Base-by-base conservation (phyloP, 2,113 vertebrate species). In the Chionodraco myersi region DNA sequence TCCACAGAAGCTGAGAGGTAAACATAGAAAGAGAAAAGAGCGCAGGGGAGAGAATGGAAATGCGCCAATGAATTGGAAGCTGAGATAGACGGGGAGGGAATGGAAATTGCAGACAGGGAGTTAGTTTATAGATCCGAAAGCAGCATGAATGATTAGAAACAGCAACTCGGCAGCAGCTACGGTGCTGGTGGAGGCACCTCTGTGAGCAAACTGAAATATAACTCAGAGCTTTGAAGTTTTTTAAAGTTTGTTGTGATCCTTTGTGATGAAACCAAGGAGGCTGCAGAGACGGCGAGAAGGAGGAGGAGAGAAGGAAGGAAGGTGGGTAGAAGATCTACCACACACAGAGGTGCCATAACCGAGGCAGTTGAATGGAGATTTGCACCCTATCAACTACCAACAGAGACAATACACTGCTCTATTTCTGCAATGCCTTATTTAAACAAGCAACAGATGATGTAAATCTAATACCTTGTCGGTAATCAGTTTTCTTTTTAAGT, bases 121-220 rank as follows among this genome's bases (percentile, higher is more conserved):
- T 77, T 75, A 56, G 59, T 67, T 76, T 77, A 82, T 61, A 61
- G 64, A 76, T 79, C 75, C 14, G 7, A 68, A 71, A 61, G 66
- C 52, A 60, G 62, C 60, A 78, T 77, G 66, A 73, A 77, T 81
- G 63, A 83, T 83, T 62, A 80, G 62, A 85, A 89, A 86, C 44
- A 61, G 73, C 74, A 79, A 45, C 53, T 57, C 56, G 10, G 66
- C 11, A 9, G 52, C 45, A 5, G 44, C 4, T 15, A 41, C 1
- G 10, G 14, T 3, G 53, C 56, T 12, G 61, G 47, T 15, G 11
- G 63, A 36, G 23, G 26, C 26, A 49, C 44, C 72, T 75, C 62
- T 63, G 54, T 65, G 53, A 77, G 72, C 59, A 75, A 41, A 53
- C 10, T 36, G 34, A 82, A 83, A 79, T 52, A 18, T 62, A 61